Conservation (phyloP, 2,888 invertebrate species). For the Willowsia nigromaculata region DNA sequence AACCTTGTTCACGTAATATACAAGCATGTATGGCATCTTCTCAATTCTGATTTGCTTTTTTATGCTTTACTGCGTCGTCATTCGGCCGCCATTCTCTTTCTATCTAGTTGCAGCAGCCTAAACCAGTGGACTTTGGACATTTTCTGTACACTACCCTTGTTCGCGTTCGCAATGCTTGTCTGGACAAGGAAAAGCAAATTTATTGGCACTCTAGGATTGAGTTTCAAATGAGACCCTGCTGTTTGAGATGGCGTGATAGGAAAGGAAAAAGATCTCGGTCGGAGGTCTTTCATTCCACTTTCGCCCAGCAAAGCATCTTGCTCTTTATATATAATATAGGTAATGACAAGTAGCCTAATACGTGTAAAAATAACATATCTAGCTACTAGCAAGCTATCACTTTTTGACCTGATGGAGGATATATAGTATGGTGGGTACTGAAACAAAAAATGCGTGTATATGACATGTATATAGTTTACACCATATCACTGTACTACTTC, state of each 20-base stretch:
- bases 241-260: constrained; percentile 64
- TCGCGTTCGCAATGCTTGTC: constrained; percentile 41
- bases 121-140: constrained; percentile 34
- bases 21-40: neutral
- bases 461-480: neutral
- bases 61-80: neutral
- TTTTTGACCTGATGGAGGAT: neutral
- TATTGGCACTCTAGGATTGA: constrained; percentile 67
- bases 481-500: no score
- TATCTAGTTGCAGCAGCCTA: neutral
- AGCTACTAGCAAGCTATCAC: neutral
- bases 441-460: neutral
- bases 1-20: neutral
- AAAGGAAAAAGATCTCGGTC: constrained; percentile 64
- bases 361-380: neutral
- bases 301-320: constrained; percentile 56
- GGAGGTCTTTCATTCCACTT: constrained; percentile 63
- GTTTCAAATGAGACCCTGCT: constrained; percentile 65
- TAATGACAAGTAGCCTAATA: neutral
- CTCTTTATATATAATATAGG: neutral
- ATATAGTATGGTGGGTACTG: neutral
- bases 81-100: neutral
- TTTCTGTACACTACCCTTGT: constrained; percentile 31
- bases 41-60: constrained; percentile 42
- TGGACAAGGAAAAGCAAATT: constrained; percentile 60